Evolutionary conservation across 1,140 invertebrate genomes (phyloP), one percentile per base, ranked within the genome.

Genomic region (Camponotus pennsylvanicus): DNA sequence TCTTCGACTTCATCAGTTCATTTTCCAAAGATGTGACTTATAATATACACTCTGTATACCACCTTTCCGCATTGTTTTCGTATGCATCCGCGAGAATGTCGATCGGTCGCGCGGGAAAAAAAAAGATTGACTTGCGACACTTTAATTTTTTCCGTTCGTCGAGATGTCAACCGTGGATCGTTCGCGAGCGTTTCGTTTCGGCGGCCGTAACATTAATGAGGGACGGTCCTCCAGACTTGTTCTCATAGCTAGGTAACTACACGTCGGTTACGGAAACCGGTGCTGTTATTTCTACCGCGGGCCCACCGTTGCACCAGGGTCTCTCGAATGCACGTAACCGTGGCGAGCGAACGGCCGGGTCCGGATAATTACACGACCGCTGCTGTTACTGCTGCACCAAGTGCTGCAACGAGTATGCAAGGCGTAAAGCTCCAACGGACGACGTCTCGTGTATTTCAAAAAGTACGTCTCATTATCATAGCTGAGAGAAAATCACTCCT

Each of bases 361-460:
- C 67, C 59, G 87, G 78, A 86, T 88, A 89, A 88, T 89, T 89
- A 88, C 87, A 71, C 63, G 76, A 57, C 63, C 83, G 87, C 61
- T n/a, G 37, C 45, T 63, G 27, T 40, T 59, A 37, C 63, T 55
- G 66, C 55, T 66, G 45, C 59, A 18, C 18, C 45, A 75, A 37
- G 42, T 69, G 27, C 76, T n/a, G 59, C 42, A 40, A 86, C 85
- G 76, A 82, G 40, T 45, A 21, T 57, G 37, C 59, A 34, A 21
- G 18, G 3, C 27, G 21, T 76, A 13, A 49, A 45, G 34, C 8
- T 18, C 0, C 45, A 49, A 49, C 66, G 40, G 27, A 76, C 32
- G 64, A 57, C 78, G 37, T 37, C 52, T 34, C n/a, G 49, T 59
- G 34, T 52, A 52, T 57, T 70, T 32, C 49, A 59, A 52, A 70